phyloP scores from a whole-genome alignment of 2,797 vertebrate genomes.

The Natrix natrix region DNA sequence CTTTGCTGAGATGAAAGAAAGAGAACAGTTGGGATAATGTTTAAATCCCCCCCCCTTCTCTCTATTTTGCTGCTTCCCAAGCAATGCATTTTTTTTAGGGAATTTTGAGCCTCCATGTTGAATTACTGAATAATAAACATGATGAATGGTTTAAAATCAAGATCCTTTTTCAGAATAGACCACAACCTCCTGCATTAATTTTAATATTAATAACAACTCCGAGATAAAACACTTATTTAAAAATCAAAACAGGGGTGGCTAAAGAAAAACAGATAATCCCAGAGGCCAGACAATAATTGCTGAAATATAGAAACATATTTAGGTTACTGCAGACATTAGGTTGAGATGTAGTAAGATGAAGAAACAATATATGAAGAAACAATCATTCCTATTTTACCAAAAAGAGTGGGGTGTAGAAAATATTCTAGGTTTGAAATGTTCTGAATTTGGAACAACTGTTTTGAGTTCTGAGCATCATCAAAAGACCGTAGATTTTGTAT shows the following conservation, averaged over 20 bases:
- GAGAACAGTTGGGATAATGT: not conserved
- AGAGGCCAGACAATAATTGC: not conserved
- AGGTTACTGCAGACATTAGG: not conserved
- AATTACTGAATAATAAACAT: not conserved
- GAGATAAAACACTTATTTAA: not conserved
- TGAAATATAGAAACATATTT: not conserved
- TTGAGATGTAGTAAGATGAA: not conserved
- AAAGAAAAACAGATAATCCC: not conserved
- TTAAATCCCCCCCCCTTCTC: not conserved
- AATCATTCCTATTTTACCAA: not conserved
- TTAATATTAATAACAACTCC: not conserved
- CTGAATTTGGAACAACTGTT: not conserved
- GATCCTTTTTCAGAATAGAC: not conserved
- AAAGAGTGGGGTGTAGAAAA: not conserved
- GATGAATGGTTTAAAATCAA: not conserved
- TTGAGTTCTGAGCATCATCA: not conserved
- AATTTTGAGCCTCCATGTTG: not conserved
- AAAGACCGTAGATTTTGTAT: not conserved
- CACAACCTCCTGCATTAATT: not conserved
- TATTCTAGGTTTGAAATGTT: not conserved
- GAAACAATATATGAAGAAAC: not conserved
- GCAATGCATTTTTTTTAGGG: not conserved
- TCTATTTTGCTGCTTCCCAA: not conserved
- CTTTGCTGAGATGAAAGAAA: not conserved
- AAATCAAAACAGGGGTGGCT: not conserved